Evolutionary conservation across 2,888 invertebrate species (phyloP), one percentile per base, ranked within the genome.

Genomic region (Dascillus cervinus): DNA sequence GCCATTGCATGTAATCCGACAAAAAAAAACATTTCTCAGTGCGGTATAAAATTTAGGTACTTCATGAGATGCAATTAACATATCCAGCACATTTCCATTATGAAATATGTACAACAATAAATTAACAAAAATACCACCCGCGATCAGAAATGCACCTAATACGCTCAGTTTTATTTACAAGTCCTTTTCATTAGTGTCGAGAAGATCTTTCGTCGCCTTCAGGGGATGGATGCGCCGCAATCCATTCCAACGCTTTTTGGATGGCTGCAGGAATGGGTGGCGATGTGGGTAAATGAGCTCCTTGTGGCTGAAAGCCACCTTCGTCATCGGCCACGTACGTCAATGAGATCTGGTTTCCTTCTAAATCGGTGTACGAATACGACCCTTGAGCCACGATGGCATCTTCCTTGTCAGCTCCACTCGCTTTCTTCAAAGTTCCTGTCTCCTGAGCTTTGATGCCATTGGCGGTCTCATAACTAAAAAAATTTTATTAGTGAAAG

Each of bases 401-500:
- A 57, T 80, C 78, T 41, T 70, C 71, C 3, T 72, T 65, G 41
- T 84, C 80, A 1, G 82, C 72, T 27, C 79, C 72, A 29, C 70
- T 72, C 4, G 79, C 77, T 55, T 80, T 79, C 66, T 85, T 85
- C 49, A 86, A 60, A 13, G 81, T 78, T 9, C 86, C 86, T 9
- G 76, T 74, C 64, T 86, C 86, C 56, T 86, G 79, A 1, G 81
- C 83, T 57, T 84, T 80, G 34, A 86, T 86, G 34, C 84, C 84
- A 55, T 86, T 86, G 35, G 80, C 84, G 11, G 85, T 79, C 67
- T 86, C 85, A 55, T 77, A 86, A 57, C 86, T 86, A 59, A 23
- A 65, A 66, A 37, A 38, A 32, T 25, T 20, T 25, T 21, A 22
- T 21, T 13, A 17, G 15, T n/a, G 15, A 24, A 20, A 32, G 22